Evolutionary conservation across 2,797 vertebrate species (phyloP).

Genomic region (Petrocephalus sullivani): DNA sequence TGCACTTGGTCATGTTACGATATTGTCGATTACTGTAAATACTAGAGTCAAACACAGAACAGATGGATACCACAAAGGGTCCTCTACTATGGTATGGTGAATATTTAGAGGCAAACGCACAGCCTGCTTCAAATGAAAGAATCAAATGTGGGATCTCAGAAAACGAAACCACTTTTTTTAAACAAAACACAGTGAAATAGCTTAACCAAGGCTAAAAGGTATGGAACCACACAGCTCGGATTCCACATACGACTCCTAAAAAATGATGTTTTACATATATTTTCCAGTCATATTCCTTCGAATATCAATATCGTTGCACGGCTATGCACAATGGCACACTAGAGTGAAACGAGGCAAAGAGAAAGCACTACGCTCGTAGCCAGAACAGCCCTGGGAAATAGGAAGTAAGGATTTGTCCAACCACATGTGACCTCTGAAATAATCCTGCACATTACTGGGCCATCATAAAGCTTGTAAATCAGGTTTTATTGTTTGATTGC

Average conservation of each 20-base stretch:
- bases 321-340: background rate
- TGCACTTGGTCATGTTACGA: background rate
- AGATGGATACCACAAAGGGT: conserved; percentile 35
- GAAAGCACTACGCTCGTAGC: conserved; percentile 16
- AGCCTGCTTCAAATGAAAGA: conserved; percentile 30
- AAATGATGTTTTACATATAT: background rate
- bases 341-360: conserved; percentile 30
- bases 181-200: background rate
- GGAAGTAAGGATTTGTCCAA: conserved; percentile 22
- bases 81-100: conserved; percentile 40
- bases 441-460: conserved; percentile 15
- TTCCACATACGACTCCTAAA: background rate
- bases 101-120: conserved; percentile 37
- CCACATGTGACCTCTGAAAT: conserved; percentile 20
- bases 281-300: background rate
- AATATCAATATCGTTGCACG: background rate
- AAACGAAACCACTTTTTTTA: background rate
- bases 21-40: conserved; percentile 19
- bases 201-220: background rate
- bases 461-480: conserved; percentile 26
- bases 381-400: conserved; percentile 29
- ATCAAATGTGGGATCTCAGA: background rate
- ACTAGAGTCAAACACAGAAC: conserved; percentile 37
- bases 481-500: conserved; percentile 33
- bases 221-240: background rate